A percentile compares a stretch with the other conserved stretches of the same genome.
Conservation (phyloP, 2,113 vertebrate species). For the Pseudorectes ferrugineus region DNA sequence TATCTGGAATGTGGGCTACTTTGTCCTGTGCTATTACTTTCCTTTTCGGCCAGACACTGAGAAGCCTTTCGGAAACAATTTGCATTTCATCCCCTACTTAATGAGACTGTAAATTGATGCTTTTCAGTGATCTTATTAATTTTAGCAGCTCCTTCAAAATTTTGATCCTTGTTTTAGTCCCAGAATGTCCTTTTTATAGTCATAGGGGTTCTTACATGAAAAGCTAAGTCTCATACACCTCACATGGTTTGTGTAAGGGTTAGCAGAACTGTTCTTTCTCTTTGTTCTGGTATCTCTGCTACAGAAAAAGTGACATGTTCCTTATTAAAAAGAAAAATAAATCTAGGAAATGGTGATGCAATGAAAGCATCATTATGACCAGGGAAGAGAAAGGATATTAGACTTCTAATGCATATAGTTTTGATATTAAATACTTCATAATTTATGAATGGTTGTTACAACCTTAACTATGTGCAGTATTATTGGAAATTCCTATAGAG, state of each 20-base stretch:
- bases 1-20: neutral
- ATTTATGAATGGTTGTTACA: neutral
- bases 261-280: neutral
- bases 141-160: neutral
- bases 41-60: neutral
- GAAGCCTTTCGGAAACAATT: neutral
- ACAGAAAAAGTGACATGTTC: neutral
- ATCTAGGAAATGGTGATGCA: neutral
- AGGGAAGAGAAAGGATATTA: neutral
- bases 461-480: neutral
- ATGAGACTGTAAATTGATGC: neutral
- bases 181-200: neutral
- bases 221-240: neutral
- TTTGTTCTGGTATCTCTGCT: neutral
- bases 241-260: accelerated
- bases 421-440: neutral
- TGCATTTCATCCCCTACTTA: neutral
- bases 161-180: neutral
- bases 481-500: neutral
- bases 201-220: neutral
- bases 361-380: neutral
- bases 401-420: neutral
- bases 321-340: conserved; percentile 22
- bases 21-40: neutral
- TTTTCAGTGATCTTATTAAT: neutral